These are phyloP conservation scores for Patella pellucida DNA, from an alignment of 2,888 invertebrate species.

Conservation along the genomic window DNA sequence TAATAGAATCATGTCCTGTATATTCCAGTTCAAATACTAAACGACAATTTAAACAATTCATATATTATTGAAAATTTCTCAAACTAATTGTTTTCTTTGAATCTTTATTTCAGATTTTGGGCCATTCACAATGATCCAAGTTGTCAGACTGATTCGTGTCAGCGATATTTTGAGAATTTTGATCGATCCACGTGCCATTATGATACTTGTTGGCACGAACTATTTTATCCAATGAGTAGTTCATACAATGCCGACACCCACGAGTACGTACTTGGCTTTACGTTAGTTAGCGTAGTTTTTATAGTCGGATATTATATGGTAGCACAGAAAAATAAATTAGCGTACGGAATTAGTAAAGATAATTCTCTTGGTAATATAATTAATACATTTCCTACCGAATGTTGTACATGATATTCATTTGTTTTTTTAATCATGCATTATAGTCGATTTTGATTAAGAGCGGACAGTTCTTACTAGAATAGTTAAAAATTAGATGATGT, in stretches of 20 bases:
- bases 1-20: too few species aligned
- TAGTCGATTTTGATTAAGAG: too few species aligned
- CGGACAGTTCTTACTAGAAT: too few species aligned
- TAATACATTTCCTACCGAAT: conserved; percentile 2
- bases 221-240: conserved; percentile 51
- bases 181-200: conserved; percentile 47
- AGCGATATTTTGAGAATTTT: conserved; percentile 40
- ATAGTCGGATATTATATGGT: conserved; percentile 50
- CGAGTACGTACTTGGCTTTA: conserved; percentile 48
- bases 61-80: neutral
- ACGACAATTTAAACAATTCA: neutral
- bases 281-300: conserved; percentile 46
- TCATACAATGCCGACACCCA: conserved; percentile 42
- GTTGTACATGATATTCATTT: neutral
- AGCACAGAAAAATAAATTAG: conserved; percentile 21
- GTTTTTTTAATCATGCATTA: too few species aligned
- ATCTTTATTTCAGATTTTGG: conserved; percentile 43
- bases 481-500: too few species aligned
- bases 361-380: conserved; percentile 6
- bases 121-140: conserved; percentile 36
- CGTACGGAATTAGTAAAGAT: neutral
- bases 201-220: conserved; percentile 56
- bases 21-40: too few species aligned
- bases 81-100: conserved; percentile 1
- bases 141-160: conserved; percentile 31